Percentiles rank a stretch among this genome's conserved stretches.
Conservation (phyloP, 2,888 invertebrate species). For the Suillia variegata region DNA sequence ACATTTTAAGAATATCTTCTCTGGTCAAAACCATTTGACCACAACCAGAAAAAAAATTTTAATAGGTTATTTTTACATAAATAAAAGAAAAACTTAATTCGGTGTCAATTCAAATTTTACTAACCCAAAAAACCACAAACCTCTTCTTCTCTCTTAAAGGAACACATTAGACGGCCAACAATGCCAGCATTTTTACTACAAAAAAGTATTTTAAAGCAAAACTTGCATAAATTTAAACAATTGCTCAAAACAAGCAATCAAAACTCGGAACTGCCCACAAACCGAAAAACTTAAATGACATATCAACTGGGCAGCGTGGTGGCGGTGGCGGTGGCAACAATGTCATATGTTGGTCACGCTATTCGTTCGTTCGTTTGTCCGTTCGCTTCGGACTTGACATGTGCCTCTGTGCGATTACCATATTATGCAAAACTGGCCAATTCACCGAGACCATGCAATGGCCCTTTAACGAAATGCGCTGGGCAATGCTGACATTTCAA, state of each 20-base stretch:
- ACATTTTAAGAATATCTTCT: no score
- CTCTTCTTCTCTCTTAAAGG: background rate
- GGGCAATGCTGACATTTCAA: background rate
- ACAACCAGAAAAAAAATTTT: no score
- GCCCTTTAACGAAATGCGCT: background rate
- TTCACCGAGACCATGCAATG: background rate
- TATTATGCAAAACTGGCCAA: slow-evolving; percentile 46
- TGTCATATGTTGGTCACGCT: slow-evolving; percentile 7
- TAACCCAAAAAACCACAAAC: background rate
- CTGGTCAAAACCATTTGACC: no score
- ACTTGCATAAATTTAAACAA: background rate
- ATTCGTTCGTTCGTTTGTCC: no score
- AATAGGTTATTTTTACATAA: no score
- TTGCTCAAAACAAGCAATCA: background rate
- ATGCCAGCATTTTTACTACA: background rate
- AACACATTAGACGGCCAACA: background rate
- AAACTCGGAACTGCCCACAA: slow-evolving; percentile 10
- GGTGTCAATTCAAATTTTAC: no score
- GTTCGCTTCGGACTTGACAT: slow-evolving; percentile 41
- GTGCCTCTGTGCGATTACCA: slow-evolving; percentile 44
- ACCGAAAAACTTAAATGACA: slow-evolving; percentile 30
- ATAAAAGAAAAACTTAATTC: no score
- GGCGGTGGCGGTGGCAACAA: background rate
- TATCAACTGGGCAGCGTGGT: slow-evolving; percentile 7
- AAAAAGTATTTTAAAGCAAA: no score